Base-by-base conservation (phyloP, 2,797 vertebrate species). In the Lophius americanus region DNA sequence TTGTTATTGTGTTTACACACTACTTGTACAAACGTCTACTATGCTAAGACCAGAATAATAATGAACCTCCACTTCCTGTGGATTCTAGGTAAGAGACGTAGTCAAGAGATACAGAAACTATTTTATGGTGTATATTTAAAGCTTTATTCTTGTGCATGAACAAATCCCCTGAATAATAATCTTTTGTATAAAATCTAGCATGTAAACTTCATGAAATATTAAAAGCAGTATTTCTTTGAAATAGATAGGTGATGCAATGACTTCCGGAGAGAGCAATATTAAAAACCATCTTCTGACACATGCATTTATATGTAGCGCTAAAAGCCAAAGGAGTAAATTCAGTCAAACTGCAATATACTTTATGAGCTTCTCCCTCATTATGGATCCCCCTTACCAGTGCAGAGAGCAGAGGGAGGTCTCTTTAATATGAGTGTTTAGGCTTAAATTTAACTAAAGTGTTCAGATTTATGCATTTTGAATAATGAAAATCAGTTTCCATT, bases 391-490 rank as follows among this genome's bases (percentile, higher is more conserved):
- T 38, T 11, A 51, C 52, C 52, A 50, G 23, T 51, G 55, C 41
- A 54, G 59, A 73, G 61, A 79, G 67, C 71, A 75, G 51, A 74
- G 64, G 72, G 50, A 82, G 63, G 69, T 75, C 60, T 86, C 55
- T 68, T 76, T 84, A 87, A 90, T 81, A 68, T 44, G 13, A 62
- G 72, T 74, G 78, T 86, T 89, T 78, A 87, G 77, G 64, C 70
- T 81, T 87, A 86, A 85, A 88, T 90, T 89, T 88, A 83, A 85
- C 77, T 85, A 85, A 90, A 91, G 86, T 81, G 88, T 75, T 84
- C 82, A 87, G 80, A 90, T 89, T 90, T 85, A 84, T 90, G 86
- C 81, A 78, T 91, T 89, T 85, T 82, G 75, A 90, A 85, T 88
- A 85, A 91, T 89, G 73, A 88, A 83, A 68, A 88, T 86, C 69